A percentile compares a stretch with the other conserved stretches of the same genome.
Evolutionary conservation across 2,888 invertebrate species (phyloP).

Genomic region (Bembecia ichneumoniformis): DNA sequence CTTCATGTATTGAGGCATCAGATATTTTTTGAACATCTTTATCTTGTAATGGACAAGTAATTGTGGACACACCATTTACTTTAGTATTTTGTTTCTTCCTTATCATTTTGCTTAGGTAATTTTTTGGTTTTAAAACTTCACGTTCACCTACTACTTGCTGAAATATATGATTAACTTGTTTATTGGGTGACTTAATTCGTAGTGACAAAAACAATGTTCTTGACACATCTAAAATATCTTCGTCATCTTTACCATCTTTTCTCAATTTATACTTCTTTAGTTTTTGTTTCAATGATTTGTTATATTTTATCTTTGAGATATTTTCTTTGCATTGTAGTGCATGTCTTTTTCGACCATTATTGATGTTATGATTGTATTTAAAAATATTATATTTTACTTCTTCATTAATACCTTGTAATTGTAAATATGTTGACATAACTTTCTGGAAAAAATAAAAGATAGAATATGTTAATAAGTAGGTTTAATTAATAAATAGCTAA

Average conservation of each 20-base stretch:
- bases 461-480: too few relatives aligned
- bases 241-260: conserved; percentile 55
- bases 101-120: conserved; percentile 54
- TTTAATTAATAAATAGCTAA: too few relatives aligned
- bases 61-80: conserved; percentile 8
- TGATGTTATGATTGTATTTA: conserved; percentile 12
- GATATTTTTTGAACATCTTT: not conserved
- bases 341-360: conserved; percentile 9
- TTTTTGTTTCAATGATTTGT: conserved; percentile 41
- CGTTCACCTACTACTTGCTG: conserved; percentile 8
- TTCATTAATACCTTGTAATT: conserved; percentile 14
- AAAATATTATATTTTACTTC: conserved; percentile 15
- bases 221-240: conserved; percentile 55
- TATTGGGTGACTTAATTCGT: conserved; percentile 40
- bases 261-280: conserved; percentile 54
- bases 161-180: conserved; percentile 7
- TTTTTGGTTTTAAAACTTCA: conserved; percentile 28
- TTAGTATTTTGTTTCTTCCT: conserved; percentile 28
- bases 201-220: conserved; percentile 35
- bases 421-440: conserved; percentile 49
- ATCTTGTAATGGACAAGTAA: not conserved
- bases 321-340: conserved; percentile 37
- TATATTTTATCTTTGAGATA: conserved; percentile 36
- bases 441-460: conserved; percentile 29
- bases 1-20: not conserved